Percentiles rank a stretch among this genome's conserved stretches.
Evolutionary conservation across 23 tunicate genomes (phyloP).

Genomic region (Ciona savignyi): DNA sequence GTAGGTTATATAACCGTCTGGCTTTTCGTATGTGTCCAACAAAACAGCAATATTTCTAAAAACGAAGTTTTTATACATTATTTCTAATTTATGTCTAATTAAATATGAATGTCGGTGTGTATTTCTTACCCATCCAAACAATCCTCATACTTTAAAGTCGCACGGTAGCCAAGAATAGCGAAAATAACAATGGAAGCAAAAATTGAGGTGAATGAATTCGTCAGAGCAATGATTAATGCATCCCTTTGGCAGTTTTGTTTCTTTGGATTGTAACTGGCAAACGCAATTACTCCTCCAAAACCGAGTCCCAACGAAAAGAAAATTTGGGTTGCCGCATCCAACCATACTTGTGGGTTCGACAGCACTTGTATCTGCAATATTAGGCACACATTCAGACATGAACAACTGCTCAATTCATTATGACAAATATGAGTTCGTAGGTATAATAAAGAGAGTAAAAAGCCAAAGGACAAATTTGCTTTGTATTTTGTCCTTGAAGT

Average conservation of each 20-base stretch:
- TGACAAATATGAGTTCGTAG: too few species aligned
- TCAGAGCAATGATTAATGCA: conserved; percentile 85
- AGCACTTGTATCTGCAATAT: conserved; percentile 23
- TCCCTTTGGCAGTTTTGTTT: conserved; percentile 96
- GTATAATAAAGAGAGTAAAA: too few species aligned
- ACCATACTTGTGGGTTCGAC: conserved; percentile 79
- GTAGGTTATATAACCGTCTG: conserved; percentile 61
- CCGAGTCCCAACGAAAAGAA: conserved; percentile 94
- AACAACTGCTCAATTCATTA: too few species aligned
- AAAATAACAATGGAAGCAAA: conserved; percentile 91
- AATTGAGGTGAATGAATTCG: conserved; percentile 88
- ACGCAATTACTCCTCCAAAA: conserved; percentile 98
- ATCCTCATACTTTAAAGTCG: conserved; percentile 48
- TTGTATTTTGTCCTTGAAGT: background rate
- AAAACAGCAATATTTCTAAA: conserved; percentile 64
- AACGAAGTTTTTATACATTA: background rate
- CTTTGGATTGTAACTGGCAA: conserved; percentile 96
- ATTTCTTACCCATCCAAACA: conserved; percentile 84
- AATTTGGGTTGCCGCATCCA: conserved; percentile 99
- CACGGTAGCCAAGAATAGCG: conserved; percentile 79
- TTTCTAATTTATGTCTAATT: too few species aligned
- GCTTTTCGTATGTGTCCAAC: conserved; percentile 41
- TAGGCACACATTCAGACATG: too few species aligned
- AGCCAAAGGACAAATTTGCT: too few species aligned
- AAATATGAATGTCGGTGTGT: background rate